Base-by-base conservation (phyloP, 2,797 vertebrate species). In the Heterohyrax brucei region DNA sequence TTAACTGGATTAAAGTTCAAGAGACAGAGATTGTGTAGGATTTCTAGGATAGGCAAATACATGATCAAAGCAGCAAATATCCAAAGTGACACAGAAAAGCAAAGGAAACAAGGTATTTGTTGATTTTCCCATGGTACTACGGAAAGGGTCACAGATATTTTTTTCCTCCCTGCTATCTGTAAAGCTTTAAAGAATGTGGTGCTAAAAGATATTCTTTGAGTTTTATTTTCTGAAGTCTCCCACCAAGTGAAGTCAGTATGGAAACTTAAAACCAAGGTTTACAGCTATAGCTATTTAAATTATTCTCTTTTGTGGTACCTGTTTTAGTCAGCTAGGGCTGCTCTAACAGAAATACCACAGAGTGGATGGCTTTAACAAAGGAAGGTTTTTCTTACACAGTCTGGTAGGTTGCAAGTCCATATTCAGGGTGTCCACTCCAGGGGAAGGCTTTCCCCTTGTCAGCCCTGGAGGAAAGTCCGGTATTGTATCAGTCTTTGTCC, bases 181-280 rank as follows among this genome's bases (percentile, higher is more conserved):
- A 85, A 88, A 3, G 44, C 92, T 16, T 93, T 95, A 70, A 66
- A 78, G 30, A 87, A 76, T 76, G 44, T 56, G 66, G 3, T 84
- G 48, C 59, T 70, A 93, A 95, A 89, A 83, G 19, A 56, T 12
- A 72, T 13, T 70, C 22, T 22, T 77, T 13, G 92, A 66, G 22
- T 88, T 94, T 30, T 86, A 21, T 73, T 85, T 80, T 92, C 76
- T 9, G 1, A 88, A 87, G 78, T 89, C 8, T 21, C 26, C 39
- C 50, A 93, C 33, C 3, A 86, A 56, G 61, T 92, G 33, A 92
- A 80, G 19, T 93, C 26, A 78, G 80, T 88, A 26, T 28, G 86
- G 24, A 86, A 91, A 82, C 86, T 44, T 18, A 91, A 94, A 95
- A 78, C 26, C 59, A 30, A 88, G 39, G 24, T 68, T 73, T 95